Evolutionary conservation across 2,113 vertebrate genomes (phyloP).

Genomic region (Laticauda colubrina): DNA sequence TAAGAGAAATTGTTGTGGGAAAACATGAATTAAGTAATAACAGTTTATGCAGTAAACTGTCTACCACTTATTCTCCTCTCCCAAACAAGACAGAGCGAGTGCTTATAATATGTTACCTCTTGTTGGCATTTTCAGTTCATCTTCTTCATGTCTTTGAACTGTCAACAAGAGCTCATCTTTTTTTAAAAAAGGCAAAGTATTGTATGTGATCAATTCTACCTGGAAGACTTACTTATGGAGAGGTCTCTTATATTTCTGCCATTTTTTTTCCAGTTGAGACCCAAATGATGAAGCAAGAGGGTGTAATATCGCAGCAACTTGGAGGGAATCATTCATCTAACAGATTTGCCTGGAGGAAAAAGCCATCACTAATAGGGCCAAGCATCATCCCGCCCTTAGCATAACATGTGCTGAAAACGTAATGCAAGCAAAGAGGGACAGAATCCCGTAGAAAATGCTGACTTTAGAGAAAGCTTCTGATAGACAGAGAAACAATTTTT

Average conservation of each 20-base stretch:
- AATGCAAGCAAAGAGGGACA: constrained; percentile 17
- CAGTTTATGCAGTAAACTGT: not conserved
- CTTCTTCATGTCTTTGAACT: not conserved
- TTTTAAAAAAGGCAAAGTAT: constrained; percentile 19
- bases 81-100: not conserved
- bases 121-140: not conserved
- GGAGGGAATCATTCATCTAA: constrained; percentile 56
- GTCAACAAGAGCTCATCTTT: not conserved
- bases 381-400: constrained; percentile 43
- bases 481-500: constrained; percentile 39
- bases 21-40: not conserved
- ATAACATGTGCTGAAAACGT: constrained; percentile 20
- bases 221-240: constrained; percentile 38
- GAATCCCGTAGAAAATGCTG: constrained; percentile 23
- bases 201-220: not conserved
- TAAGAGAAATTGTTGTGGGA: not conserved
- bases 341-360: constrained; percentile 59
- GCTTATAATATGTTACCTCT: not conserved
- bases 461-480: constrained; percentile 39
- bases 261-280: constrained; percentile 54
- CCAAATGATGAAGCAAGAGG: constrained; percentile 60
- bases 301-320: constrained; percentile 61
- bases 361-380: constrained; percentile 53
- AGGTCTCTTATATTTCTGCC: constrained; percentile 18
- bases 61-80: not conserved